phyloP scores from a whole-genome alignment of 2,888 invertebrate species.

The Syrista parreyssii region DNA sequence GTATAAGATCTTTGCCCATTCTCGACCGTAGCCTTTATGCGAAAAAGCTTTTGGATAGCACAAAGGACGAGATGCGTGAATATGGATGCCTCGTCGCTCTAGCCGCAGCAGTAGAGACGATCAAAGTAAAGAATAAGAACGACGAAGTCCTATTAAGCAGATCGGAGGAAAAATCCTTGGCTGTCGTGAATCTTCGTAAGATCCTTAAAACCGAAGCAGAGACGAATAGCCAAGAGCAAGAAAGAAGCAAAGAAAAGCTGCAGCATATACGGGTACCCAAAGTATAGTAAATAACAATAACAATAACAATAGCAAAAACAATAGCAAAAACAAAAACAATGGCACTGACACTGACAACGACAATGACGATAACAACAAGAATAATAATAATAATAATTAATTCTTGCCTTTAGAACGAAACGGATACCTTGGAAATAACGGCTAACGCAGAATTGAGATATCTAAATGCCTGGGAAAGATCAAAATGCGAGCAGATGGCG shows the following conservation, averaged over 20 bases:
- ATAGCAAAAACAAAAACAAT: background rate
- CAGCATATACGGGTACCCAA: constrained; percentile 35
- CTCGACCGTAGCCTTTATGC: constrained; percentile 36
- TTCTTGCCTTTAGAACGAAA: constrained; percentile 39
- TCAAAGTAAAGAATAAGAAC: constrained; percentile 28
- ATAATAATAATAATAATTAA: background rate
- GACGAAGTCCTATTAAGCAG: constrained; percentile 36
- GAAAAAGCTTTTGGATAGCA: constrained; percentile 38
- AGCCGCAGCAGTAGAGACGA: constrained; percentile 39
- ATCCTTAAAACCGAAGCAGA: constrained; percentile 31
- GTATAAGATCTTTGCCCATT: background rate
- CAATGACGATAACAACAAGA: too few relatives aligned
- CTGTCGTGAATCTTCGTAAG: constrained; percentile 30
- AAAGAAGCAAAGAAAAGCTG: constrained; percentile 34
- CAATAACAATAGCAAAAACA: background rate
- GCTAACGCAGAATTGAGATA: constrained; percentile 46
- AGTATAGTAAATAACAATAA: constrained; percentile 14
- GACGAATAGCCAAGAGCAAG: constrained; percentile 31
- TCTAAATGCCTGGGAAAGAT: constrained; percentile 57
- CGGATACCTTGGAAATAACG: constrained; percentile 43
- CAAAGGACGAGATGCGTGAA: constrained; percentile 40
- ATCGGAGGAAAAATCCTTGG: constrained; percentile 28
- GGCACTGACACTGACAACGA: too few relatives aligned
- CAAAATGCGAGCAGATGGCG: constrained; percentile 61
- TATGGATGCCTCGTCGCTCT: constrained; percentile 42